Percentiles rank a stretch among this genome's conserved stretches.
Conservation (phyloP, 1,140 invertebrate species). For the Drosophila melanica region DNA sequence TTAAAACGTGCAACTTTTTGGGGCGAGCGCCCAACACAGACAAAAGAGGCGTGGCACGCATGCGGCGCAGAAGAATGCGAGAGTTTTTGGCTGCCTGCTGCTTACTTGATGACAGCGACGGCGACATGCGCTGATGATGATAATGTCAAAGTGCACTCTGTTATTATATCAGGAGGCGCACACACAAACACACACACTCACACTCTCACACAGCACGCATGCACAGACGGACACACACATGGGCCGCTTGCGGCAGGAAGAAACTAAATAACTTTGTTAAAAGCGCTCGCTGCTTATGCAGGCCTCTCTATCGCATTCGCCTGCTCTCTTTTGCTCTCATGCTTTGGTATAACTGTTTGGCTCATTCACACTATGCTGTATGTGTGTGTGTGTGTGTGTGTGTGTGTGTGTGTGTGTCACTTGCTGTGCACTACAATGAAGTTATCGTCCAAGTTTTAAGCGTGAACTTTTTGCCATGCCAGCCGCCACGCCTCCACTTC, state of each 20-base stretch:
- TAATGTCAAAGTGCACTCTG: slow-evolving; percentile 75
- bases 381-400: slow-evolving; percentile 16
- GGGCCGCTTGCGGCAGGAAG: slow-evolving; percentile 64
- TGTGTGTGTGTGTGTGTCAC: slow-evolving; percentile 34
- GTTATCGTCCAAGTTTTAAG: slow-evolving; percentile 80
- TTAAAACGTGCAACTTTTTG: slow-evolving; percentile 76
- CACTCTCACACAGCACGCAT: slow-evolving; percentile 3
- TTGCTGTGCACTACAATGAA: slow-evolving; percentile 60
- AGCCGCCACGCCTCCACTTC: slow-evolving; percentile 35
- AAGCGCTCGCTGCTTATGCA: slow-evolving; percentile 54
- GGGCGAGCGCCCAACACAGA: background rate
- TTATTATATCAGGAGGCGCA: slow-evolving; percentile 65
- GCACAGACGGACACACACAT: slow-evolving; percentile 6
- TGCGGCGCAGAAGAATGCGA: background rate
- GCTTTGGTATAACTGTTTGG: background rate
- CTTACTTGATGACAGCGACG: slow-evolving; percentile 38
- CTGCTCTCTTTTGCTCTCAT: background rate
- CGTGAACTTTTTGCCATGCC: slow-evolving; percentile 70
- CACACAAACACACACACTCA: slow-evolving; percentile 7
- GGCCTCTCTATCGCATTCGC: slow-evolving; percentile 23
- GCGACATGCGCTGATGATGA: slow-evolving; percentile 59
- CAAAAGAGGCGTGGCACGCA: background rate
- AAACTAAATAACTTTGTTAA: slow-evolving; percentile 81
- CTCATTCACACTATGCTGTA: slow-evolving; percentile 1
- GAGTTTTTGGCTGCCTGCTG: slow-evolving; percentile 31